These are phyloP conservation scores for Anoplius nigerrimus DNA, from an alignment of 2,888 invertebrate species.

Conservation along the genomic window DNA sequence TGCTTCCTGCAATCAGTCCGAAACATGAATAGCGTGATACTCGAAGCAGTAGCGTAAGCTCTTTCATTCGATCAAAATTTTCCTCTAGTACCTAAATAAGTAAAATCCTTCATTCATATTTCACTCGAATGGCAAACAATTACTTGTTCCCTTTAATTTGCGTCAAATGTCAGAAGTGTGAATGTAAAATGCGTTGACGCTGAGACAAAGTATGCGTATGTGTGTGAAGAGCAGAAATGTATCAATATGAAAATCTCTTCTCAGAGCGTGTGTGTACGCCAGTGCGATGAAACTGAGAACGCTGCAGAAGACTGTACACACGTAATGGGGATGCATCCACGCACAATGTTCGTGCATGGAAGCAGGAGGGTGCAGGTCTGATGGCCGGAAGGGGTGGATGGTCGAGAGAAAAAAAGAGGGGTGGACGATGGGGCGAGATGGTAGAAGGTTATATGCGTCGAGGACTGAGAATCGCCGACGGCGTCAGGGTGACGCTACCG, in stretches of 20 bases:
- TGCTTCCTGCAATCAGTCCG: neutral
- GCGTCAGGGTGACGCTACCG: neutral
- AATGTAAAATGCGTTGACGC: too few relatives aligned
- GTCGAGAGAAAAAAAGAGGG: slow-evolving; percentile 14
- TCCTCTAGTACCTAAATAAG: too few relatives aligned
- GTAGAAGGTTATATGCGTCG: slow-evolving; percentile 17
- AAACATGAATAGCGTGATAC: neutral
- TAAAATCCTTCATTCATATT: too few relatives aligned
- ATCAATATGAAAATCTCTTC: too few relatives aligned
- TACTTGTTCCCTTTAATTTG: too few relatives aligned
- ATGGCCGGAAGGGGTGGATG: slow-evolving; percentile 10
- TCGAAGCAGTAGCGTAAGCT: neutral
- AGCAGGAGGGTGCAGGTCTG: slow-evolving; percentile 30
- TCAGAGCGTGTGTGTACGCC: too few relatives aligned
- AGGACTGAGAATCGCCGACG: slow-evolving; percentile 19
- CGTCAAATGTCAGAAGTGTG: too few relatives aligned
- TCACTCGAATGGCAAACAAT: too few relatives aligned
- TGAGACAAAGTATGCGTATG: too few relatives aligned
- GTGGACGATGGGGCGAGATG: slow-evolving; percentile 1
- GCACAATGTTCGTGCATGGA: neutral
- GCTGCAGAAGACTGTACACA: too few relatives aligned
- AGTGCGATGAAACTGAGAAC: too few relatives aligned
- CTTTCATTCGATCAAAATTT: neutral
- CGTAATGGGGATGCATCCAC: slow-evolving; percentile 9
- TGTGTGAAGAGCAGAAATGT: too few relatives aligned